Evolutionary conservation across 2,113 vertebrate species (phyloP).

Genomic region (Macaca mulatta): DNA sequence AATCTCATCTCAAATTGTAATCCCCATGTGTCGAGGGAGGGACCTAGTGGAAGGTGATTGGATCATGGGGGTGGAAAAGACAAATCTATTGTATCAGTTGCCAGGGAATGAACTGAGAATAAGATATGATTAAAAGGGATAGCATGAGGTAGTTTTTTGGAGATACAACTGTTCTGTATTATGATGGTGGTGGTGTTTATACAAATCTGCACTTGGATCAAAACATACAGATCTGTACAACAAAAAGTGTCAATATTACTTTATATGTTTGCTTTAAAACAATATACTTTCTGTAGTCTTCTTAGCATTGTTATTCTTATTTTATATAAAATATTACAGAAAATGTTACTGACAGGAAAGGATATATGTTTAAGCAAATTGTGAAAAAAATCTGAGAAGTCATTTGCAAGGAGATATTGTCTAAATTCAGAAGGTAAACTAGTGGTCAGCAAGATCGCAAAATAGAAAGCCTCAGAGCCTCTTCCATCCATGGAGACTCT

Average conservation of each 20-base stretch:
- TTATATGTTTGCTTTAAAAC: neutral
- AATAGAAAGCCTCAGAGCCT: neutral
- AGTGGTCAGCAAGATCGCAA: neutral
- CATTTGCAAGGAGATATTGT: neutral
- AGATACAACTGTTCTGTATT: neutral
- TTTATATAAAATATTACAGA: neutral
- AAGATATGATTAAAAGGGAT: neutral
- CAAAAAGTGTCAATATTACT: neutral
- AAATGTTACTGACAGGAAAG: neutral
- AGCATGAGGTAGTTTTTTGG: neutral
- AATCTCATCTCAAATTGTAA: no score
- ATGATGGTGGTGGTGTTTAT: neutral
- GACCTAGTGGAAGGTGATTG: no score
- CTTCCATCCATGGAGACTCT: neutral
- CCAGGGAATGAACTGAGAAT: neutral
- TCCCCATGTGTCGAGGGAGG: no score
- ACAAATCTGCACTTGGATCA: neutral
- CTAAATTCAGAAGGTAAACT: neutral
- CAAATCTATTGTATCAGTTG: neutral
- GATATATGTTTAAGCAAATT: neutral
- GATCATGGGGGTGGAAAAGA: neutral
- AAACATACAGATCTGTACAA: neutral
- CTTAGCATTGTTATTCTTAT: neutral
- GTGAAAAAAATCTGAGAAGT: neutral
- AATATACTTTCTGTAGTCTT: neutral